phyloP scores from a whole-genome alignment of 2,888 invertebrate genomes.

The Andrena bucephala region DNA sequence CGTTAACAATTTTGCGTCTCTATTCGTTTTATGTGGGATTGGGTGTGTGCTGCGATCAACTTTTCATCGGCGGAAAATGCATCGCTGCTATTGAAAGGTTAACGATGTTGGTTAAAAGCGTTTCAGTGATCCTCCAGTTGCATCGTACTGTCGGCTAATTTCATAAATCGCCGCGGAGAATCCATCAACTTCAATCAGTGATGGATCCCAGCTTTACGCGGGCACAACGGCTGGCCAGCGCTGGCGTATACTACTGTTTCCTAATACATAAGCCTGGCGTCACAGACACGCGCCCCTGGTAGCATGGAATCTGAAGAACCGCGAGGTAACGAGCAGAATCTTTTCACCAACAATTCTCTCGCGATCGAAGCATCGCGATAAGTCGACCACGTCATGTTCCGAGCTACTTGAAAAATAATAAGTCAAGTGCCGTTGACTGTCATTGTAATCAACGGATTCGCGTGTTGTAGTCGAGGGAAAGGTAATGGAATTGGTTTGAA shows the following conservation, averaged over 20 bases:
- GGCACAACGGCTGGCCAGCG: not conserved
- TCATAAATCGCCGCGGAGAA: conserved; percentile 6
- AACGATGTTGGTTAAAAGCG: conserved; percentile 36
- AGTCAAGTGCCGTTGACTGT: not conserved
- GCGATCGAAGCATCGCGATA: not conserved
- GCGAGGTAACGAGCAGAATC: not conserved
- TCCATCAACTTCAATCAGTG: conserved; percentile 5
- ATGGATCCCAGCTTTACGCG: not conserved
- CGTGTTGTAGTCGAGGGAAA: conserved; percentile 30
- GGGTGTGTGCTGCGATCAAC: not conserved
- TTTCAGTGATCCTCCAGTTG: conserved; percentile 11
- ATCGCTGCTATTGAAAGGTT: conserved; percentile 46
- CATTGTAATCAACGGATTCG: conserved; percentile 23
- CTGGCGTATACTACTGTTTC: no score
- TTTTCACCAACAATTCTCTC: not conserved
- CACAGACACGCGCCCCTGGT: no score
- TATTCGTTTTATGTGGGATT: not conserved
- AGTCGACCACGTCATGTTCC: not conserved
- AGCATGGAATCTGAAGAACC: no score
- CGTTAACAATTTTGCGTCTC: conserved; percentile 30
- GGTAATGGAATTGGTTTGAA: conserved; percentile 46
- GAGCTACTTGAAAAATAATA: conserved; percentile 31
- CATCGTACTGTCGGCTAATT: conserved; percentile 34
- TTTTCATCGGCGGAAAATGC: conserved; percentile 38
- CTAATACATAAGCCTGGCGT: no score